These are phyloP conservation scores for Hecatera dysodea DNA, from an alignment of 2,888 invertebrate species.

Conservation along the genomic window DNA sequence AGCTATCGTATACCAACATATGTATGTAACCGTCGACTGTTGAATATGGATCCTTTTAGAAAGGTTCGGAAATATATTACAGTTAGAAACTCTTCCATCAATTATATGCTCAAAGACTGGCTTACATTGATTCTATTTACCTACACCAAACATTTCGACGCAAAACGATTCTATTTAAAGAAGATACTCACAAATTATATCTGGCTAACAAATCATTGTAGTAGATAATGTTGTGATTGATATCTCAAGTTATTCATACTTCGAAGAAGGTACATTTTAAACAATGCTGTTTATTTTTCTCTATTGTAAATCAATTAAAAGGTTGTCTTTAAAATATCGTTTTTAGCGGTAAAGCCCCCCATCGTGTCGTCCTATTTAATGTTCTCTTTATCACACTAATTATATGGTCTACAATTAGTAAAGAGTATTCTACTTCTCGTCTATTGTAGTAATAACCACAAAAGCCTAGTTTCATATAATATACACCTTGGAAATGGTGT, in stretches of 20 bases:
- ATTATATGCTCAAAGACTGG: background rate
- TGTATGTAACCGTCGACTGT: background rate
- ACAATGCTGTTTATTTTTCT: too few species aligned
- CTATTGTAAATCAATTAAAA: too few species aligned
- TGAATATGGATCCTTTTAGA: background rate
- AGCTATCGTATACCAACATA: background rate
- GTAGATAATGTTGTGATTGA: slow-evolving; percentile 16
- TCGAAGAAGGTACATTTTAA: background rate
- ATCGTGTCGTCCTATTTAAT: too few species aligned
- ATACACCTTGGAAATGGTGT: background rate
- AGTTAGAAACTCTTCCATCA: background rate
- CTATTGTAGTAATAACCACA: background rate
- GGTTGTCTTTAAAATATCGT: too few species aligned
- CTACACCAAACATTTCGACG: too few species aligned
- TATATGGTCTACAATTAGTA: too few species aligned
- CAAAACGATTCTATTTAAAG: too few species aligned
- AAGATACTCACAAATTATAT: slow-evolving; percentile 3
- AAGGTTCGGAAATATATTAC: background rate
- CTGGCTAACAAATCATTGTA: slow-evolving; percentile 9
- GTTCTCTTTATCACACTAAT: too few species aligned
- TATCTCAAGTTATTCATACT: background rate
- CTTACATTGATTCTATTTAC: slow-evolving; percentile 13
- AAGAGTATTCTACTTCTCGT: background rate
- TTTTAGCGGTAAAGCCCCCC: too few species aligned
- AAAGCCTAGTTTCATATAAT: background rate